Evolutionary conservation across 2,797 vertebrate genomes (phyloP), one percentile per base, ranked within the genome.

Genomic region (Champsocephalus gunnari): DNA sequence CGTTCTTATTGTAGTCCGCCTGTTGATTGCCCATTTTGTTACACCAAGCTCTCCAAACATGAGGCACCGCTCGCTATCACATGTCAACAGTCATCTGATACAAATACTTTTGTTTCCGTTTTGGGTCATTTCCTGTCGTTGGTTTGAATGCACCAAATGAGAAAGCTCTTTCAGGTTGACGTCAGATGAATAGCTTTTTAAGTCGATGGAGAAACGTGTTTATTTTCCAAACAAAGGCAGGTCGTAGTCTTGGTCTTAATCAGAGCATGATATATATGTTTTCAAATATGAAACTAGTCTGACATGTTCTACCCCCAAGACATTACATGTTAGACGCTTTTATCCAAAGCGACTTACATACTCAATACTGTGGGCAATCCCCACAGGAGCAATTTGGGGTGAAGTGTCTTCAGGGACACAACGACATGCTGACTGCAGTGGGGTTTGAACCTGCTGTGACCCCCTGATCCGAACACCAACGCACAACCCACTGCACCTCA

Each of bases 21-120:
- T 55, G 12, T 38, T 68, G 50, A 76, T 55, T 59, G 63, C 24
- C 5, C 6, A 12, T 61, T 74, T 69, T 17, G 45, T 55, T 49
- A 14, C 41, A 45, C 16, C 32, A 10, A 56, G 57, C 58, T 71
- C 12, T 70, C 57, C n/a, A 55, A 67, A 58, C 59, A 73, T 21
- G 12, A 55, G 47, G 51, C 58, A 74, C n/a, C 34, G 41, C 34
- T 60, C 8, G 55, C 45, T 58, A n/a, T 71, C 66, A 32, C 13
- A 47, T 60, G 47, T 73, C 71, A 48, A 14, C 69, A 60, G 38
- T 64, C 61, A 38, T 69, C 45, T 59, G 17, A 55, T 24, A 66
- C 34, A 28, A 59, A 80, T 55, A 56, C 73, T 43, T 69, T 75
- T 48, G 28, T 73, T 50, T 58, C 34, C 16, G 48, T 66, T 50